Conservation (phyloP, 2,113 vertebrate genomes). For the Oncorhynchus nerka region DNA sequence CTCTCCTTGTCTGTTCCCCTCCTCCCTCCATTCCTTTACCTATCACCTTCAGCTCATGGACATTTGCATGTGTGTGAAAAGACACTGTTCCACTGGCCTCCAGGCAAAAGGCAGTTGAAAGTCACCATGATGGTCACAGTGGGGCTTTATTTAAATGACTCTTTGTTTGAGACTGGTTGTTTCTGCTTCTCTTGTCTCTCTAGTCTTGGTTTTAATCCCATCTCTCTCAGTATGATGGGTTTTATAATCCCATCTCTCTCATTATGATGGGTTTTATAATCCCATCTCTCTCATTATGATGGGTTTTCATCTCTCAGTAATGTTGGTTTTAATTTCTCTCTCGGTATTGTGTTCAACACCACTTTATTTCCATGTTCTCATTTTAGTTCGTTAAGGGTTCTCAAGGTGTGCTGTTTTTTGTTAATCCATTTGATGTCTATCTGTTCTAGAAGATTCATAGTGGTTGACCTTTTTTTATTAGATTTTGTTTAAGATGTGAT, state of each 20-base stretch:
- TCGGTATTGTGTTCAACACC: neutral
- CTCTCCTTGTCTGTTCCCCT: neutral
- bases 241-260: constrained; percentile 35
- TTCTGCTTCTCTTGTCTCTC: constrained; percentile 22
- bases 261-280: too few relatives aligned
- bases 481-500: neutral
- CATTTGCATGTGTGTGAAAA: constrained; percentile 76
- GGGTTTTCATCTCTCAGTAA: too few relatives aligned
- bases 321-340: too few relatives aligned
- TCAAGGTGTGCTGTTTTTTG: constrained; percentile 7
- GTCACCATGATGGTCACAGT: constrained; percentile 29
- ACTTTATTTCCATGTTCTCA: constrained; percentile 21
- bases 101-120: constrained; percentile 75
- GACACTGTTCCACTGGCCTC: constrained; percentile 53
- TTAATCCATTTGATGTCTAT: neutral
- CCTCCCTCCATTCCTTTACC: constrained; percentile 29
- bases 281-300: neutral
- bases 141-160: constrained; percentile 28
- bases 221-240: constrained; percentile 8
- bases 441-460: neutral
- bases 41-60: constrained; percentile 55
- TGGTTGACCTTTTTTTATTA: neutral
- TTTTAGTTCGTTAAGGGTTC: constrained; percentile 24
- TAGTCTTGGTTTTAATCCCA: constrained; percentile 39
- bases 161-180: constrained; percentile 30